Base-by-base conservation (phyloP, 2,113 vertebrate genomes). In the Syrrhaptes paradoxus region DNA sequence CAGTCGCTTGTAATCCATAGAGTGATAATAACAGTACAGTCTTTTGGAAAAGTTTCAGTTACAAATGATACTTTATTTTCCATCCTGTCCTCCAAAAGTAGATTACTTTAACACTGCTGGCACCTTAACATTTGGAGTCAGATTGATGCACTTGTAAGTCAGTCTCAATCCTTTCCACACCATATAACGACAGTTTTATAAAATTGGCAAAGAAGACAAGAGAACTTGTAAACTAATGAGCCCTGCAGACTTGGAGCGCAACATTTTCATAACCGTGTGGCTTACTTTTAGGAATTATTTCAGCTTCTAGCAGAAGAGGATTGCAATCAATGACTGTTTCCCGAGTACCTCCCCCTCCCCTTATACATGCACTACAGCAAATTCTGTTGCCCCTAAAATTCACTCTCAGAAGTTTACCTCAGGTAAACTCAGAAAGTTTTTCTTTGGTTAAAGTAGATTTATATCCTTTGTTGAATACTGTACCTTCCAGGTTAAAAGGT, bases 401-500 rank as follows among this genome's bases (percentile, higher is more conserved):
- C 7, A 57, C 57, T 85, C 28, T 79, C 67, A 84, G 80, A 81
- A 61, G 90, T 71, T 75, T 63, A 82, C 91, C 89, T 91, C 86
- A 41, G 41, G 11, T 41, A 41, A 41, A 41, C 41, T 41, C 41
- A 70, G 49, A 87, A 46, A 83, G 10, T 5, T 83, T 93, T 85
- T 73, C 67, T 77, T 93, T 95, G 11, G 14, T 67, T 91, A 96
- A 95, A 96, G 96, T 98, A 94, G 76, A 48, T 28, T 34, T 62
- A 94, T 87, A 89, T 87, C 95, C 72, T 82, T 94, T 85, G 59
- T 21, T 66, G 87, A 86, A 95, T 98, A 98, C 98, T 94, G 96
- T 98, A 98, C 98, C 98, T 98, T 98, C 95, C 68, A 87, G 52
- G 62, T 98, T 97, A 97, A 76, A 97, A 32, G 98, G 96, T 97